Conservation (phyloP, 2,113 vertebrate species). For the Atractosteus spatula region DNA sequence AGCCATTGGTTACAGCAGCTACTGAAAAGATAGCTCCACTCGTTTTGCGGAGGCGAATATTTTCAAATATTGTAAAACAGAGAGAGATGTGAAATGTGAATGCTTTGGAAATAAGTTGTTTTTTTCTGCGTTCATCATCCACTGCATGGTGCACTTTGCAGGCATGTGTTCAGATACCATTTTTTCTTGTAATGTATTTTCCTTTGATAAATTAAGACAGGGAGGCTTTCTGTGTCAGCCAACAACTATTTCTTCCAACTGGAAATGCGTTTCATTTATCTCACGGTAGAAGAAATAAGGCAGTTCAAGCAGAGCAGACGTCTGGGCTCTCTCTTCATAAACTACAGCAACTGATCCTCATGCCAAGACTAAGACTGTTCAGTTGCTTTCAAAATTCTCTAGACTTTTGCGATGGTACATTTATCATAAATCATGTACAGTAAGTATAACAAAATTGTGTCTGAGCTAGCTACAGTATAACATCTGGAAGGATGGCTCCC, state of each 20-base stretch:
- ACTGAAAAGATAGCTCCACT: too few relatives aligned
- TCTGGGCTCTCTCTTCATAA: constrained; percentile 13
- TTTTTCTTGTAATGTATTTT: constrained; percentile 18
- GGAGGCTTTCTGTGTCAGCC: constrained; percentile 30
- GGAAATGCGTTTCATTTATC: constrained; percentile 35
- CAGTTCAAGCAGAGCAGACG: constrained; percentile 25
- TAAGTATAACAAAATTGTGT: not conserved
- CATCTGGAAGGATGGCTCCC: too few relatives aligned
- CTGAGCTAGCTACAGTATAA: too few relatives aligned
- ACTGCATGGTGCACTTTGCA: not conserved
- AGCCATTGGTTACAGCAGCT: too few relatives aligned
- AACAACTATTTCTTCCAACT: constrained; percentile 38
- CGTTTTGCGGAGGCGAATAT: not conserved
- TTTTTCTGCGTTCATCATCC: not conserved
- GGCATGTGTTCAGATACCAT: constrained; percentile 10
- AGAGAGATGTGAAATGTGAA: not conserved
- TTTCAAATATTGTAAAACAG: constrained; percentile 3
- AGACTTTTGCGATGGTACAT: constrained; percentile 42
- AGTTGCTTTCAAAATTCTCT: constrained; percentile 36
- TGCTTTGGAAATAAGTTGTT: not conserved
- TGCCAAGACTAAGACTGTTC: constrained; percentile 32
- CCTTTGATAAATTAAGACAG: constrained; percentile 33
- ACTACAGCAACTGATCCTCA: constrained; percentile 31
- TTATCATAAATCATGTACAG: constrained; percentile 48
- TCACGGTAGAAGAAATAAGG: constrained; percentile 24